These are phyloP conservation scores for Scaeva pyrastri DNA, from an alignment of 2,888 invertebrate species.

Conservation along the genomic window DNA sequence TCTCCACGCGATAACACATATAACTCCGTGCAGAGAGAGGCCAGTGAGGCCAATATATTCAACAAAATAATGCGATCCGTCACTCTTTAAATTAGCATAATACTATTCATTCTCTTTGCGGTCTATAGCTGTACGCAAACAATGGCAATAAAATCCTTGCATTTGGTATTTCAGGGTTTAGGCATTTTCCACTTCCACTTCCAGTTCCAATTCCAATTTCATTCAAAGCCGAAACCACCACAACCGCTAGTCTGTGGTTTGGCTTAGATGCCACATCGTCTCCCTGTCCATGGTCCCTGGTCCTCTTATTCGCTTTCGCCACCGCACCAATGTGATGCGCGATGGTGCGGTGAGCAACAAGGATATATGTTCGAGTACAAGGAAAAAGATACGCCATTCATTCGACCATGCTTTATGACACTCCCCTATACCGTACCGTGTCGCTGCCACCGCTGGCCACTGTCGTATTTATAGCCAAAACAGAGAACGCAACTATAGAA, in stretches of 20 bases:
- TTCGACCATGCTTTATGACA: conserved; percentile 65
- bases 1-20: conserved; percentile 1
- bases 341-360: neutral
- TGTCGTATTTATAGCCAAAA: conserved; percentile 47
- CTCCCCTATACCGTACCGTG: too few species aligned
- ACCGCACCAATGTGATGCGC: too few species aligned
- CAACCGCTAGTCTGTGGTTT: conserved; percentile 46
- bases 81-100: conserved; percentile 66
- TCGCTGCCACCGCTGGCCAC: too few species aligned
- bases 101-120: conserved; percentile 22
- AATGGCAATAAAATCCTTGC: conserved; percentile 68
- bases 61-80: conserved; percentile 61
- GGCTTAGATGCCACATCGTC: conserved; percentile 47
- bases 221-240: conserved; percentile 29
- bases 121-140: conserved; percentile 44
- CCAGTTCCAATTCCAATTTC: conserved; percentile 34
- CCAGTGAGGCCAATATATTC: conserved; percentile 32
- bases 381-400: conserved; percentile 50
- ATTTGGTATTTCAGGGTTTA: conserved; percentile 59
- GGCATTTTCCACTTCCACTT: conserved; percentile 48
- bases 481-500: conserved; percentile 42
- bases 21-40: neutral
- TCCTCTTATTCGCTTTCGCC: neutral
- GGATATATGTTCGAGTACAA: neutral
- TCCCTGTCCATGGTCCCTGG: too few species aligned